phyloP scores from a whole-genome alignment of 2,888 invertebrate genomes.

The Geotrupes spiniger region DNA sequence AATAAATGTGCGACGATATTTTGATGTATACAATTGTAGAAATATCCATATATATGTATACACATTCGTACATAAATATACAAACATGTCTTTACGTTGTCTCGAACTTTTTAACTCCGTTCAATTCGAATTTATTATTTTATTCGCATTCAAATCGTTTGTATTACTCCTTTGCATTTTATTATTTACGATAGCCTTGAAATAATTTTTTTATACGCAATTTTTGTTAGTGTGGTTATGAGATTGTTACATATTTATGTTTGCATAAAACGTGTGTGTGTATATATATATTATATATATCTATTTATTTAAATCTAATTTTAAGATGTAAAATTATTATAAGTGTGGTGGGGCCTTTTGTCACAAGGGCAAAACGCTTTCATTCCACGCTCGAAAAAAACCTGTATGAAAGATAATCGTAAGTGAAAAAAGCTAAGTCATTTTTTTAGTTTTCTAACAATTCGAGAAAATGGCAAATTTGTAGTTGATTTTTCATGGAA shows the following conservation, averaged over 20 bases:
- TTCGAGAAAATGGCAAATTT: constrained; percentile 14
- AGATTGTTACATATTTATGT: constrained; percentile 1
- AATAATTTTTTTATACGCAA: not conserved
- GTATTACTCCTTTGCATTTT: no score
- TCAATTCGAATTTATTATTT: no score
- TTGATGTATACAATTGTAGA: no score
- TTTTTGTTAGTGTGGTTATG: not conserved
- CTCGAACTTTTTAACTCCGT: no score
- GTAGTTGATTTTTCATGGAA: constrained; percentile 7
- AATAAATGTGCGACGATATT: no score
- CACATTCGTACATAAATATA: no score
- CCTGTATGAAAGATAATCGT: constrained; percentile 5
- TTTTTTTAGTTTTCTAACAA: constrained; percentile 23
- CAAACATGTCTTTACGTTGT: no score
- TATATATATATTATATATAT: not conserved
- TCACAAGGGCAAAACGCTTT: not conserved
- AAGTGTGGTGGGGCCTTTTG: constrained; percentile 2
- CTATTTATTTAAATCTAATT: constrained; percentile 7
- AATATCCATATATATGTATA: no score
- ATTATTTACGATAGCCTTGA: no score
- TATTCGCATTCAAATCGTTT: no score
- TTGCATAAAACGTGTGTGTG: no score
- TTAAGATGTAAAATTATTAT: constrained; percentile 1
- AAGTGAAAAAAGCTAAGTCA: constrained; percentile 19
- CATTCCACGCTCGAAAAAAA: not conserved